Evolutionary conservation across 1,140 invertebrate genomes (phyloP), one percentile per base, ranked within the genome.

Genomic region (Leptinotarsa defecta): DNA sequence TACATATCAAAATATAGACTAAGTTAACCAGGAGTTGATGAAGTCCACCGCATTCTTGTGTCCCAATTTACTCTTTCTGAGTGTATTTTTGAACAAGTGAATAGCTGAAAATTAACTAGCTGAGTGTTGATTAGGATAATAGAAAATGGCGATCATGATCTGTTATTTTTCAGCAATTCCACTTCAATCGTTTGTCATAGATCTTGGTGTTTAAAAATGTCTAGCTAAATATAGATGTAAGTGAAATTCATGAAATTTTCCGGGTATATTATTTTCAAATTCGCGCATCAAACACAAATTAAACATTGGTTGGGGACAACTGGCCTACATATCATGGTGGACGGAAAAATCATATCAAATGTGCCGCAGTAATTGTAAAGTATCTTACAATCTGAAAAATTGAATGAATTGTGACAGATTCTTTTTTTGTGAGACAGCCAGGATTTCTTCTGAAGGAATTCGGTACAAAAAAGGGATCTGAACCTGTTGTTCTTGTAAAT

Each of bases 351-450:
- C 78, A 80, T 79, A 78, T 81, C 80, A 78, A 67, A 78, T 64
- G 81, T 82, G 81, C 81, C 81, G 80, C 80, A 82, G 68, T 82
- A 81, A 79, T 80, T 78, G 71, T 77, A 74, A 77, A 71, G 75
- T 22, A 70, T 61, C 57, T 74, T 74, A 48, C 43, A 17, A 24
- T 22, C 13, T 49, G 3, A 19, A n/a, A 27, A 73, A 24, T 48
- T 15, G 20, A 48, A 22, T 13, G 34, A 15, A 48, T 73, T 34
- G n/a, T 48, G 52, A 63, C 20, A 52, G 71, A 74, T 63, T 63
- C 22, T 69, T 13, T 52, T 76, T 77, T 75, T 73, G 71, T 62
- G 81, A 79, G 81, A 82, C 81, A 82, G 79, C 62, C 52, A n/a
- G 71, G 61, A 76, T 71, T 74, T 73, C 61, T 69, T 15, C 43